Evolutionary conservation across 2,888 invertebrate genomes (phyloP), one percentile per base, ranked within the genome.

Genomic region (Tipula confusa): DNA sequence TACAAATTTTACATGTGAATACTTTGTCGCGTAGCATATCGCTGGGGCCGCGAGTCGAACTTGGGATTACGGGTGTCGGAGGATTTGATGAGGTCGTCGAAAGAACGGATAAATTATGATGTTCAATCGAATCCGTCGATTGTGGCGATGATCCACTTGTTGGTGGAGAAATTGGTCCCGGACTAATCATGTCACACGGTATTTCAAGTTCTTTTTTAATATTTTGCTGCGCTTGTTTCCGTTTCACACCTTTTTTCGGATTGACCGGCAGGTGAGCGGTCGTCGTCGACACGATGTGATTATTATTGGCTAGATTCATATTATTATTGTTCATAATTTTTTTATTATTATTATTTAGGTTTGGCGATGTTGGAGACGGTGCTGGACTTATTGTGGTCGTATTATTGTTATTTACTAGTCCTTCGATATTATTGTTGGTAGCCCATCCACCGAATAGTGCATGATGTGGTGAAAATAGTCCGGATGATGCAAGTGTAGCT

Each of bases 1-100:
- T 94, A 90, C 97, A 97, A 82, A 96, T 93, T 83, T 94, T 94
- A 89, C 97, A 98, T 29, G 95, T 96, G 90, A 97, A 97, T 84
- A 95, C 94, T 88, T 96, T 96, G 87, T 96, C 96, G 11, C 95
- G 90, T 0, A 92, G 86, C 1, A 92, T 91, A 85, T 92, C 91
- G 84, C 91, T 91, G 4, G 90, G 48, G 31, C 80, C 36, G 0
- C 82, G 33, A 0, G 28, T 6, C 24, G 64, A 3, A 11, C 24
- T 64, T 64, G 64, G 64, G 2, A 64, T 64, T 64, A 64, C 24
- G 18, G 83, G 33, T 43, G 83, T 83, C 1, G 82, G n/a, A 2
- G 64, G 82, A 31, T 36, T 43, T 13, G 83, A 48, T 33, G 48
- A 31, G 15, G 84, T 43, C 18, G 83, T 82, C 18, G 83, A 38